phyloP scores from a whole-genome alignment of 2,888 invertebrate genomes.

The Vandiemenella viatica region DNA sequence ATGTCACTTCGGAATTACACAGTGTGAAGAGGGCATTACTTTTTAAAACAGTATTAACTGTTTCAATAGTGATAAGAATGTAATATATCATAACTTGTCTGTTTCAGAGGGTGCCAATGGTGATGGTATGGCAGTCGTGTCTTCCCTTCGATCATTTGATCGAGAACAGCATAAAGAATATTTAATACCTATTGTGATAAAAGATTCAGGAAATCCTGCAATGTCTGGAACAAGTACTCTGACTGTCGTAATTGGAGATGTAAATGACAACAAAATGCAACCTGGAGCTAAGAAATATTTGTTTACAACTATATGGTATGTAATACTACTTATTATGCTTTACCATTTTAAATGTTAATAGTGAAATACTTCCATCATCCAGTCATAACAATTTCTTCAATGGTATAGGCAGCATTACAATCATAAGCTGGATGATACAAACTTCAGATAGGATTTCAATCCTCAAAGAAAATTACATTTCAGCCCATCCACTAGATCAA shows the following conservation, averaged over 20 bases:
- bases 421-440: too few species aligned
- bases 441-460: too few species aligned
- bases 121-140: slow-evolving; percentile 95
- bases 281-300: slow-evolving; percentile 92
- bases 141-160: slow-evolving; percentile 82
- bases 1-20: too few species aligned
- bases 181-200: slow-evolving; percentile 91
- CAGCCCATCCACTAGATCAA: too few species aligned
- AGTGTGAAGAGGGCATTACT: too few species aligned
- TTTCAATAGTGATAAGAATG: too few species aligned
- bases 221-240: slow-evolving; percentile 93
- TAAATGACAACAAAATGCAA: slow-evolving; percentile 97
- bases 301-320: slow-evolving; percentile 79
- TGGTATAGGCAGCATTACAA: too few species aligned
- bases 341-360: not conserved
- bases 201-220: slow-evolving; percentile 90
- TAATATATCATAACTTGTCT: not conserved
- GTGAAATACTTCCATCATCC: not conserved
- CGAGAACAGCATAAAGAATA: slow-evolving; percentile 93
- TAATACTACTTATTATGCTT: not conserved
- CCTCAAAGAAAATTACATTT: too few species aligned
- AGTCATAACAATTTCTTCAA: too few species aligned
- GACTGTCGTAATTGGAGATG: slow-evolving; percentile 92
- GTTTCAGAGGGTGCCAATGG: slow-evolving; percentile 84
- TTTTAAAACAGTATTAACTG: too few species aligned